Conservation (phyloP, 2,113 vertebrate genomes). For the Menura novaehollandiae region DNA sequence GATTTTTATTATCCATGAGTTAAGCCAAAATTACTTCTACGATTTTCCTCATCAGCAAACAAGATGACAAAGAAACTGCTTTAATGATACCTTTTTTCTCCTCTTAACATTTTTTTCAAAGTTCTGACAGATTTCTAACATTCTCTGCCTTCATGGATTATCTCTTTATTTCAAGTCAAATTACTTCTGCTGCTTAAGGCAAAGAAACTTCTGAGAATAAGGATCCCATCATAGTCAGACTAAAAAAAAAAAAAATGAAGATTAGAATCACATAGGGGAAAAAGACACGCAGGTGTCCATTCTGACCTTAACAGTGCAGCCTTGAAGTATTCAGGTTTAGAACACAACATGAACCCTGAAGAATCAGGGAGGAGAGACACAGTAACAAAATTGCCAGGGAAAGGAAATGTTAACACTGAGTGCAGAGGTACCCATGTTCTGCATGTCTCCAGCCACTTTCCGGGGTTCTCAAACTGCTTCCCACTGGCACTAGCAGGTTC, state of each 20-base stretch:
- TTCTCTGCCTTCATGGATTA: not conserved
- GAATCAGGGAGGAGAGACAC: not conserved
- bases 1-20: not conserved
- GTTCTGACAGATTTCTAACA: not conserved
- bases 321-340: not conserved
- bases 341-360: fast-evolving
- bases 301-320: not conserved
- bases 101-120: not conserved
- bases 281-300: not conserved
- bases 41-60: not conserved
- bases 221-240: not conserved
- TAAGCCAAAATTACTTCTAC: not conserved
- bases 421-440: not conserved
- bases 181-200: not conserved
- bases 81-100: not conserved
- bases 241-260: not conserved
- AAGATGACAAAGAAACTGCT: not conserved
- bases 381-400: not conserved
- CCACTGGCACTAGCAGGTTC: not conserved
- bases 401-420: not conserved
- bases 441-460: not conserved
- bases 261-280: not conserved
- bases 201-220: not conserved
- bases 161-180: not conserved
- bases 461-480: not conserved